These are phyloP conservation scores for Hippocampus mohnikei DNA, from an alignment of 2,113 vertebrate species.

Conservation along the genomic window DNA sequence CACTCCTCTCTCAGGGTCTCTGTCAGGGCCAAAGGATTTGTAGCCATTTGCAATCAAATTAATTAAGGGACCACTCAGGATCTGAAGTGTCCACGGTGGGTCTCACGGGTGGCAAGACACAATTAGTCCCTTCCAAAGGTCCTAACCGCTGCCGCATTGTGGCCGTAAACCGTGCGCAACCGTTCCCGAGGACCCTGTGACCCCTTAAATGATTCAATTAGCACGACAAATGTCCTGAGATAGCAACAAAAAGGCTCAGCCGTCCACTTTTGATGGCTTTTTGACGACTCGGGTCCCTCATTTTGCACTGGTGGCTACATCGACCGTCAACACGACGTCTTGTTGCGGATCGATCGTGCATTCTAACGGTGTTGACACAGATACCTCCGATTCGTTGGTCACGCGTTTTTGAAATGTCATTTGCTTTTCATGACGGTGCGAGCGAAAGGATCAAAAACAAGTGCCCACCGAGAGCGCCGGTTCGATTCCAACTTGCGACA, in stretches of 20 bases:
- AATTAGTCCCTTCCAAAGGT: constrained; percentile 18
- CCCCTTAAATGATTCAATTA: constrained; percentile 39
- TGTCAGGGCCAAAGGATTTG: not conserved
- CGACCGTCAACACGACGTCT: too few species aligned
- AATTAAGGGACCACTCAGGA: constrained; percentile 24
- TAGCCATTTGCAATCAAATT: constrained; percentile 22
- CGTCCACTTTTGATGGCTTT: not conserved
- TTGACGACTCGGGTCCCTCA: not conserved
- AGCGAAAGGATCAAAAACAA: not conserved
- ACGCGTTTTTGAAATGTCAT: not conserved
- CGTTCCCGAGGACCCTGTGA: constrained; percentile 31
- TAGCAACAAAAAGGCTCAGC: not conserved
- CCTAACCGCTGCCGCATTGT: constrained; percentile 17
- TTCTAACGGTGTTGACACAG: not conserved
- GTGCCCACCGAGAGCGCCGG: not conserved
- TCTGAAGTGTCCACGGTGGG: constrained; percentile 21
- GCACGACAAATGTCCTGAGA: not conserved
- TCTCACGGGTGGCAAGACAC: constrained; percentile 30
- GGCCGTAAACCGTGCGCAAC: not conserved
- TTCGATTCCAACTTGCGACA: not conserved
- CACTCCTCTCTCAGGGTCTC: not conserved
- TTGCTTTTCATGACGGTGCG: not conserved
- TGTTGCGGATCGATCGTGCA: not conserved
- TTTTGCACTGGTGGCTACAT: not conserved
- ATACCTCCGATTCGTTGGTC: not conserved